Evolutionary conservation across 1,140 invertebrate genomes (phyloP), one percentile per base, ranked within the genome.

Genomic region (Muscidifurax raptorellus): DNA sequence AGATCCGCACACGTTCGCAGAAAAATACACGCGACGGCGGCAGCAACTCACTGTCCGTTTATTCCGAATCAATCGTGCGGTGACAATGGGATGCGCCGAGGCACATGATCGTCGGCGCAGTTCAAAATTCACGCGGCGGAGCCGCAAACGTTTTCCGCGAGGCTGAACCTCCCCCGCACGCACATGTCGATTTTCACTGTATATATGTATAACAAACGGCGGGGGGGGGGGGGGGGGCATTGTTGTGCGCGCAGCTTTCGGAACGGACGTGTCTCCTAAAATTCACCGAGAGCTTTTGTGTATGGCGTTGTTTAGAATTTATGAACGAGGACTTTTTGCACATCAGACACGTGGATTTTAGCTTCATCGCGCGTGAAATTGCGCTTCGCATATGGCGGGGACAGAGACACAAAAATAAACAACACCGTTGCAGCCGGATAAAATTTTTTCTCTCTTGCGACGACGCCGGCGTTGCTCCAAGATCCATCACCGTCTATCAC

Each of bases 81-180:
- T 7, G 18, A 82, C 81, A 82, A 76, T 82, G 74, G 80, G 28
- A 81, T 3, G 27, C 52, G 81, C 15, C 71, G 72, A 76, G 59
- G 72, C 81, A 52, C 81, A 66, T 76, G 72, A 82, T 66, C 28
- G 59, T 44, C 32, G 3, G n/a, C 15, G 5, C 12, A 40, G 13
- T 76, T 83, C 59, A 44, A 78, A 78, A 78, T 78, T 77, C 32
- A 32, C 36, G 28, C 27, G 36, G 22, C 25, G 25, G 72, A 18
- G 40, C 75, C 64, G 13, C 82, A 52, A 67, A 25, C 64, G 72
- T 76, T 82, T 82, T 76, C 81, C 72, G 30, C 66, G 66, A 32
- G 47, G 27, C 47, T 28, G 25, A 12, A 30, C 47, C 47, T 36
- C 36, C 36, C 36, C 5, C 36, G 36, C 36, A 18, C 47, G 32